Evolutionary conservation across 2,113 vertebrate genomes (phyloP), one percentile per base, ranked within the genome.

Genomic region (Panthera leo): DNA sequence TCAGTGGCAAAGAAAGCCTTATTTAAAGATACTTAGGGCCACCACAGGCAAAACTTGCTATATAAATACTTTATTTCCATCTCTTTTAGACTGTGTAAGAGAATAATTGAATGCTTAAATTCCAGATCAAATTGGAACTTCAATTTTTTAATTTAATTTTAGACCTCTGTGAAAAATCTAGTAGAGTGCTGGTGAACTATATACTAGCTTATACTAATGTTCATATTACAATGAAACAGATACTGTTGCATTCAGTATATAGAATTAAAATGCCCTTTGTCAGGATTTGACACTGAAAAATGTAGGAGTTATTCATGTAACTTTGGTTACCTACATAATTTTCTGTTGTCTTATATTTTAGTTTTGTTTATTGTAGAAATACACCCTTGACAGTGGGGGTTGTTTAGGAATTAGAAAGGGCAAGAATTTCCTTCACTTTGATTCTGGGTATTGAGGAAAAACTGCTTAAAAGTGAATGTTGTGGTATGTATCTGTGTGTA

Each of bases 391-490:
- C 58, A 76, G 58, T 68, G 9, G 19, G 14, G 11, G 14, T 39
- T 95, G 21, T 94, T 96, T 42, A 82, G 29, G 27, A n/a, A 7
- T 13, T 82, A 89, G 10, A 86, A 85, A 89, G 16, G 39, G 11
- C 70, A 91, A 71, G 13, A 36, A 73, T 93, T 94, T 87, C 48
- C 65, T 95, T 92, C 97, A 79, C n/a, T 95, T 95, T 89, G 61
- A 94, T 75, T 92, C 11, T 67, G 75, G 55, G 5, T 73, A 71
- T 95, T 76, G 58, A 95, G 93, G 39, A 76, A 95, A 83, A 87
- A 25, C 39, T 87, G 8, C 25, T 85, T 80, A 73, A 85, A 90
- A 92, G 36, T 70, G 16, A 82, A 23, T 76, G 87, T 92, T 91
- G n/a, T 87, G 21, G 65, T 92, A 13, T 3, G 2, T 90, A 42